Conservation (phyloP, 1,140 invertebrate species). For the Aphaenogaster ashmeadi region DNA sequence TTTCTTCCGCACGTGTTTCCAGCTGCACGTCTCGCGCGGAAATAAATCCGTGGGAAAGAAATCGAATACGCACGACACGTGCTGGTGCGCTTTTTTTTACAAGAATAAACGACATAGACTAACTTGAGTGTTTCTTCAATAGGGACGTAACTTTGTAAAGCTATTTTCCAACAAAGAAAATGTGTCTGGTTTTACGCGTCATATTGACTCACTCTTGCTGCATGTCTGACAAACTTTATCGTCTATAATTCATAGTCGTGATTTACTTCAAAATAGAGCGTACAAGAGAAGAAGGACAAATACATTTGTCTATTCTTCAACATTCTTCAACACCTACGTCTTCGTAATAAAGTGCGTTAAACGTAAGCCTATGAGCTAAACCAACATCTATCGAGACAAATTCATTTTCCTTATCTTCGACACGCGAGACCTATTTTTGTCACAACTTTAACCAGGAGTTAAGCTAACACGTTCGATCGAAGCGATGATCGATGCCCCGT, state of each 20-base stretch:
- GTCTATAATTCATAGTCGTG: not conserved
- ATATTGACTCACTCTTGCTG: not conserved
- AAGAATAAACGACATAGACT: conserved; percentile 21
- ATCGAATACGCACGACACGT: conserved; percentile 25
- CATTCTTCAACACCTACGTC: not conserved
- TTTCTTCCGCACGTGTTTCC: not conserved
- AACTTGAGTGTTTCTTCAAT: not conserved
- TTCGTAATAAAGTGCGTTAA: not conserved
- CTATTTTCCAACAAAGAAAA: not conserved
- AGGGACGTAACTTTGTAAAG: not conserved
- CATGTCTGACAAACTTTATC: not conserved
- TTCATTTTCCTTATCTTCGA: conserved; percentile 26
- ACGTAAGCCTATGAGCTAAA: not conserved
- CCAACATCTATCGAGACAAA: not conserved
- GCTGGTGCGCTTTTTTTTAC: not conserved
- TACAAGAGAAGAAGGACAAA: not conserved
- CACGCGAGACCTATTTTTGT: conserved; percentile 34
- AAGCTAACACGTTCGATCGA: not conserved
- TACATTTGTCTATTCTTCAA: not conserved
- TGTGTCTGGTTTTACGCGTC: not conserved
- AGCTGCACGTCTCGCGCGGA: not conserved
- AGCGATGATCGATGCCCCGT: conserved; percentile 11
- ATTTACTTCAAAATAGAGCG: not conserved
- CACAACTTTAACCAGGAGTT: not conserved
- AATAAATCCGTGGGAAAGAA: not conserved